A percentile compares a stretch with the other conserved stretches of the same genome.
These are phyloP conservation scores for Nyctalus aviator DNA, from an alignment of 2,797 vertebrate species.

Conservation along the genomic window DNA sequence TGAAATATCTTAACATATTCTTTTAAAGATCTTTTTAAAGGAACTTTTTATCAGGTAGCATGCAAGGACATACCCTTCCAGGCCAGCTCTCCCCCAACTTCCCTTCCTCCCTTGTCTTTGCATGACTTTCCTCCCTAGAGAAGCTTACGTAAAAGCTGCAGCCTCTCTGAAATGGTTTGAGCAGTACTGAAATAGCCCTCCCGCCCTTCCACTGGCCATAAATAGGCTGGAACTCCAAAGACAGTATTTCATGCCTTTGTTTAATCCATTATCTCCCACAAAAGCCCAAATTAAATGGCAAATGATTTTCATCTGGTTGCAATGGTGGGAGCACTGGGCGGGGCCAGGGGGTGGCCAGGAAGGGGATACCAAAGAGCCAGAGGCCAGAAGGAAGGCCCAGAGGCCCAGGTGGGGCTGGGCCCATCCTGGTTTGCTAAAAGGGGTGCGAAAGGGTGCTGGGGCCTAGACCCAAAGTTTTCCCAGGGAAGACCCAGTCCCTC, in stretches of 20 bases:
- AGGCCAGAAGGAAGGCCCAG: not conserved
- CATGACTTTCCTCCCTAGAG: not conserved
- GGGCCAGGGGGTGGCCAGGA: not conserved
- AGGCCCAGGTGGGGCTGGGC: not conserved
- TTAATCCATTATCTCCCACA: conserved; percentile 60
- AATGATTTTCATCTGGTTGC: not conserved
- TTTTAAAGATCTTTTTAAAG: conserved; percentile 40
- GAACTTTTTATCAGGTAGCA: too few species aligned
- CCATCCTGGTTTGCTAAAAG: conserved; percentile 2
- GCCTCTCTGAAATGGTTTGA: conserved; percentile 42
- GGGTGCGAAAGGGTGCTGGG: not conserved
- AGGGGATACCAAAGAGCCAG: not conserved
- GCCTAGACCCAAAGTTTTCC: not conserved
- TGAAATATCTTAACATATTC: not conserved
- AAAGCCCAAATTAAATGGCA: conserved; percentile 60
- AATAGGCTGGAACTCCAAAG: conserved; percentile 67
- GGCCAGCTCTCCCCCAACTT: not conserved
- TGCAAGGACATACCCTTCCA: not conserved
- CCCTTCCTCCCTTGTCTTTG: conserved; percentile 10
- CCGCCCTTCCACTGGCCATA: conserved; percentile 45
- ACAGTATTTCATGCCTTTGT: conserved; percentile 54
- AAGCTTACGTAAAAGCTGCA: conserved; percentile 18
- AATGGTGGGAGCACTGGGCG: not conserved
- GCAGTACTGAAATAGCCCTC: conserved; percentile 55
- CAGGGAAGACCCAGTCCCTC: not conserved